These are phyloP conservation scores for human (Homo sapiens) DNA, from an alignment of 2,113 vertebrate species.

Conservation along the genomic window GRCh38 chr12:41941001-41941500, in stretches of 20 bases:
- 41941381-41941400: neutral
- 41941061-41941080: neutral
- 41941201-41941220: neutral
- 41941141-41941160: neutral
- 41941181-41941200: neutral
- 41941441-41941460: neutral
- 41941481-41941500: neutral
- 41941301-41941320: neutral
- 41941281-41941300: neutral
- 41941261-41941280: neutral
- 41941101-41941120: neutral
- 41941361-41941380: neutral
- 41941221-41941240: slow-evolving; percentile 28
- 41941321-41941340: slow-evolving; percentile 9
- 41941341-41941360: neutral
- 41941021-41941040: neutral
- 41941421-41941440: neutral
- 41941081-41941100: neutral
- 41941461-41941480: neutral
- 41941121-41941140: neutral
- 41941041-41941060: neutral
- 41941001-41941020: neutral
- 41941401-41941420: neutral
- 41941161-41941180: neutral
- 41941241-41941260: neutral